Conservation (phyloP, 2,888 invertebrate genomes). For the Callosobruchus maculatus region DNA sequence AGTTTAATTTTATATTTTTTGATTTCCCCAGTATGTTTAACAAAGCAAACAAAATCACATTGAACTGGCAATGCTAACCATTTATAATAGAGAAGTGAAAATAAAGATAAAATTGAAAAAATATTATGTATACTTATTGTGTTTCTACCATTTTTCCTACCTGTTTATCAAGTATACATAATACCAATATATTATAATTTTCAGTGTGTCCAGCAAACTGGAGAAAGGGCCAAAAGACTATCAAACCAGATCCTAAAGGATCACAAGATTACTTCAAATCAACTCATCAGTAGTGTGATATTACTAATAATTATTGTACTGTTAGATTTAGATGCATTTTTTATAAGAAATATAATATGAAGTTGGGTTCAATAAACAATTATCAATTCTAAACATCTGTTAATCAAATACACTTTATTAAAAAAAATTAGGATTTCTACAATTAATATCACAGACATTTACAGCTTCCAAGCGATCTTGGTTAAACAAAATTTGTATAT, state of each 20-base stretch:
- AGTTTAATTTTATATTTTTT: no score
- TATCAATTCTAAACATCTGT: not conserved
- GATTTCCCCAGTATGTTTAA: no score
- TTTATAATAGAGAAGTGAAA: no score
- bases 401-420: not conserved
- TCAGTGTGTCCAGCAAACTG: conserved; percentile 94
- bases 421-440: not conserved
- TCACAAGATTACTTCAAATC: conserved; percentile 82
- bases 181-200: conserved; percentile 24
- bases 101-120: no score
- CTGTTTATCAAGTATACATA: no score
- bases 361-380: not conserved
- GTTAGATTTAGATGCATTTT: not conserved
- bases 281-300: conserved; percentile 11
- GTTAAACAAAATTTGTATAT: no score
- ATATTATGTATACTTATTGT: no score
- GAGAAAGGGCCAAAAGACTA: conserved; percentile 78
- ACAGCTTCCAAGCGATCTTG: not conserved
- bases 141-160: no score
- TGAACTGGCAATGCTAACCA: no score
- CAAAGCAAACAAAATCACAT: no score
- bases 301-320: not conserved
- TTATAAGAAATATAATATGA: not conserved
- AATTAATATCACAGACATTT: not conserved
- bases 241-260: conserved; percentile 83